Base-by-base conservation (phyloP, 2,888 invertebrate genomes). In the Apoda limacodes region DNA sequence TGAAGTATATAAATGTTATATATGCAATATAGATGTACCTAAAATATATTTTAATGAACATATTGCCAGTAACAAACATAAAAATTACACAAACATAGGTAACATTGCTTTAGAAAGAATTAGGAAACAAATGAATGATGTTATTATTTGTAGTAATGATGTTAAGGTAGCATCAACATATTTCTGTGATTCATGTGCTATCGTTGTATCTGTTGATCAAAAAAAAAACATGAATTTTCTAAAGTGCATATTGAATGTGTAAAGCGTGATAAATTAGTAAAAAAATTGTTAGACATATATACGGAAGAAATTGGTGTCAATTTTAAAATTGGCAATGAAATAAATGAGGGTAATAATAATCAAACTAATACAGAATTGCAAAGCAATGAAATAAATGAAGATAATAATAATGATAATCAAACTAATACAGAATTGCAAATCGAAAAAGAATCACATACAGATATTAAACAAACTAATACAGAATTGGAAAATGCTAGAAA, bases 1-100 rank as follows among this genome's bases (percentile, higher is more conserved):
- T 9, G 24, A 45, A 10, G 46, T 37, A 2, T 42, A 42, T 5
- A 32, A 3, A 0, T 60, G 60, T 28, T 40, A 57, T 22, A 52
- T 63, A 11, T 65, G 64, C 20, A 45, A 58, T 11, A 35, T 45
- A 6, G 17, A 48, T 7, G 51, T 63, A 0, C 63, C 64, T 1
- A 33, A 34, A 23, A 22, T 34, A 5, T 55, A 43, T 34, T 21
- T 36, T 5, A 35, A 37, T 12, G 39, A 50, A 22, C 64, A 64
- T 9, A 40, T 37, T 2, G 26, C 45, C 3, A 51, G 57, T 15
- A 9, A 23, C 1, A 54, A 46, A 38, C 64, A 63, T 27, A 37
- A 44, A 14, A 44, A 34, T 5, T 45, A 33, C 4, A 23, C 39
- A 5, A 44, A 47, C 32, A 54, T 64, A 24, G 38, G 42, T 7